Evolutionary conservation across 53 echinoderm and acorn worm genomes (phyloP).

Genomic region (Stichopus horrens): DNA sequence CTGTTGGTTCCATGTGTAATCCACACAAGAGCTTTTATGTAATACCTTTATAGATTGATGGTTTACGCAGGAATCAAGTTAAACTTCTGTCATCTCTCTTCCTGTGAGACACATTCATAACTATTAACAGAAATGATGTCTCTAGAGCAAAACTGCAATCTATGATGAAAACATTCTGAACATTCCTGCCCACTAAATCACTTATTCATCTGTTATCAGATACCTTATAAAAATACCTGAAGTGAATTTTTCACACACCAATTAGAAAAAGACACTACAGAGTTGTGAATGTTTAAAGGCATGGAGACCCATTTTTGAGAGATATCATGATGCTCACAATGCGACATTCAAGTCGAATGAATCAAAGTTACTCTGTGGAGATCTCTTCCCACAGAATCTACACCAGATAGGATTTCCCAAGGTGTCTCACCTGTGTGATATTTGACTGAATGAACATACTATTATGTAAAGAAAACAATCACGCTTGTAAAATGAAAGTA

Average conservation of each 20-base stretch:
- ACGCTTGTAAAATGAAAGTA: too few relatives aligned
- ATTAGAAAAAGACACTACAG: background rate
- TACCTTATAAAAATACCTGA: background rate
- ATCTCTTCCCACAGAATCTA: slow-evolving; percentile 33
- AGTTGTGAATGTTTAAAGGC: background rate
- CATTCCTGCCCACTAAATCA: slow-evolving; percentile 23
- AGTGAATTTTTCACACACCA: slow-evolving; percentile 28
- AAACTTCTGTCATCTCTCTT: too few relatives aligned
- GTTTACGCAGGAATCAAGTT: too few relatives aligned
- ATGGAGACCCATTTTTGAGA: background rate
- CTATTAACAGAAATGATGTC: too few relatives aligned
- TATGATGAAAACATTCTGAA: slow-evolving; percentile 5
- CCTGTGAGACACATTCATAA: too few relatives aligned
- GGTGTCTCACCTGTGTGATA: slow-evolving; percentile 30
- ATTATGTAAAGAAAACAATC: too few relatives aligned
- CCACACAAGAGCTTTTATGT: too few relatives aligned
- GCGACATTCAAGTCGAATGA: slow-evolving; percentile 14
- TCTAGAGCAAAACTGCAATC: too few relatives aligned
- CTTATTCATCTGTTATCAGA: background rate
- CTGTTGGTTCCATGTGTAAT: too few relatives aligned
- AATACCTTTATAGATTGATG: too few relatives aligned
- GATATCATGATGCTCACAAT: slow-evolving; percentile 29
- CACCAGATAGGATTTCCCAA: slow-evolving; percentile 16
- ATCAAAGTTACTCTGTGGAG: background rate
- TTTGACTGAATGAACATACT: background rate